Evolutionary conservation across 2,113 vertebrate genomes (phyloP).

Genomic region (Odobenus rosmarus): DNA sequence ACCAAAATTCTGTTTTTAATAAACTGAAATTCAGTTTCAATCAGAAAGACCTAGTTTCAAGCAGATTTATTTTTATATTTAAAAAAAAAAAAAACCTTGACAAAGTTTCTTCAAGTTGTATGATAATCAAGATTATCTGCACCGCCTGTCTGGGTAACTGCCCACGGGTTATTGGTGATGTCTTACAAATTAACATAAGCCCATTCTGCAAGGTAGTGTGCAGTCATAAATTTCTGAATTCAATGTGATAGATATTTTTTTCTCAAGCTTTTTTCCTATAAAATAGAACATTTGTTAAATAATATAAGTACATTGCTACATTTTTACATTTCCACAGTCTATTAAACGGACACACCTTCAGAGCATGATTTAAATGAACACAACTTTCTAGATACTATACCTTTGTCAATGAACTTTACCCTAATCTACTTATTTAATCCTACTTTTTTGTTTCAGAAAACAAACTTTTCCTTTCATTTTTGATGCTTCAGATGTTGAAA

Average conservation of each 20-base stretch:
- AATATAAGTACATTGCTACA: neutral
- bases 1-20: constrained; percentile 48
- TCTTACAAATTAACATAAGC: neutral
- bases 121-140: neutral
- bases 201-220: neutral
- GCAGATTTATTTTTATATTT: constrained; percentile 28
- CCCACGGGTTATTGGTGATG: neutral
- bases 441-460: constrained; percentile 15
- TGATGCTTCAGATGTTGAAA: neutral
- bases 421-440: neutral
- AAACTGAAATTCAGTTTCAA: constrained; percentile 22
- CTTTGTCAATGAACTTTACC: neutral
- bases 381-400: neutral
- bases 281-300: constrained; percentile 19
- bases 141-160: neutral
- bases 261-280: neutral
- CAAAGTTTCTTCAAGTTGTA: constrained; percentile 7
- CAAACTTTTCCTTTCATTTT: neutral
- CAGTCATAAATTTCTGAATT: neutral
- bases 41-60: constrained; percentile 34
- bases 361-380: constrained; percentile 20
- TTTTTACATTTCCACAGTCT: neutral
- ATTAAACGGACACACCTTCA: neutral
- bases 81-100: neutral
- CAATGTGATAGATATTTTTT: neutral